These are phyloP conservation scores for Panopea generosa DNA, from an alignment of 2,888 invertebrate genomes.

Conservation along the genomic window DNA sequence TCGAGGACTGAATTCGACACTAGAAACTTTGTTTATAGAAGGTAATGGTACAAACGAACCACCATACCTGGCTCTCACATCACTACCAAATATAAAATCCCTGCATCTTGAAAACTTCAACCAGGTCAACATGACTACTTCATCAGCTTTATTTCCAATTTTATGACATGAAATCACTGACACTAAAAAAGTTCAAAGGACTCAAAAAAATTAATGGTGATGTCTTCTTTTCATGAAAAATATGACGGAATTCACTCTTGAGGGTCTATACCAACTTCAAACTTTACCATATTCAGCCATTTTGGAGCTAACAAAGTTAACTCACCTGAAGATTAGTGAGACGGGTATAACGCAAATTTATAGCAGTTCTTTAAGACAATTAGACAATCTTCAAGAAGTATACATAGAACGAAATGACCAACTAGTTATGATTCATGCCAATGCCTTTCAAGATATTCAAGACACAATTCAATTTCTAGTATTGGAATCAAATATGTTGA, in stretches of 20 bases:
- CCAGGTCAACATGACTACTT: conserved; percentile 12
- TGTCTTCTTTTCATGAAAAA: conserved; percentile 32
- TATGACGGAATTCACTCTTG: conserved; percentile 26
- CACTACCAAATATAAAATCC: conserved; percentile 50
- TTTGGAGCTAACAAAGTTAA: conserved; percentile 19
- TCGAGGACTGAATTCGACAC: conserved; percentile 90
- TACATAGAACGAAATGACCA: conserved; percentile 27
- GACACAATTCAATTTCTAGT: conserved; percentile 41
- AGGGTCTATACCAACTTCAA: conserved; percentile 5
- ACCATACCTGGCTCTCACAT: conserved; percentile 52
- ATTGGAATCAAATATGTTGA: conserved; percentile 24
- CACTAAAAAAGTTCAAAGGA: conserved; percentile 46
- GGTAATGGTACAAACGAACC: conserved; percentile 49
- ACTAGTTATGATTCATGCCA: conserved; percentile 20
- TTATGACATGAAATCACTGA: conserved; percentile 51
- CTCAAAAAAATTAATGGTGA: conserved; percentile 20
- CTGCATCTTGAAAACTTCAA: conserved; percentile 65
- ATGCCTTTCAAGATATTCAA: conserved; percentile 40
- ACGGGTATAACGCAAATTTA: conserved; percentile 31
- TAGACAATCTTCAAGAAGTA: conserved; percentile 32
- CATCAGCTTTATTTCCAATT: conserved; percentile 48
- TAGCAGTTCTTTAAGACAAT: conserved; percentile 23
- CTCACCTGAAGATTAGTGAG: conserved; percentile 21
- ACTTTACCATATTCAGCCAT: conserved; percentile 41
- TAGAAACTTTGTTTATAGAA: conserved; percentile 92